Percentiles rank a stretch among this genome's conserved stretches.
Evolutionary conservation across 2,113 vertebrate genomes (phyloP).

Genomic region (Heterocephalus glaber): DNA sequence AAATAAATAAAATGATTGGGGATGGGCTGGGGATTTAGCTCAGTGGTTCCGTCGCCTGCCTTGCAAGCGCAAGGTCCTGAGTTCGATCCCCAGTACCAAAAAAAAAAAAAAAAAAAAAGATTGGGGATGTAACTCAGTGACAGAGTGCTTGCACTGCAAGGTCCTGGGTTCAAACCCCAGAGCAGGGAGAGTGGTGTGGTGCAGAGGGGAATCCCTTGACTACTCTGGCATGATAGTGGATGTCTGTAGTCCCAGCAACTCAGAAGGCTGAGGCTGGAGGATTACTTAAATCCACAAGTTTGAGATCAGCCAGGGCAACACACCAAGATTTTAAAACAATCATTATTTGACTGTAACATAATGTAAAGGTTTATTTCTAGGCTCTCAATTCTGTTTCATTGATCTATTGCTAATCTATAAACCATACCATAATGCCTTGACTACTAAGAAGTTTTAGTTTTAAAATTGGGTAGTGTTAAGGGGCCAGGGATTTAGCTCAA

Average conservation of each 20-base stretch:
- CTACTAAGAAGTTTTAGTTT: not conserved
- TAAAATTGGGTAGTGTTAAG: not conserved
- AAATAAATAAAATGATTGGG: not conserved
- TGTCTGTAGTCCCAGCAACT: not conserved
- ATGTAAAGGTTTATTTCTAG: conserved; percentile 25
- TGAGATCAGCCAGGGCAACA: not conserved
- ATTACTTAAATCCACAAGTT: not conserved
- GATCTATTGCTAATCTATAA: not conserved
- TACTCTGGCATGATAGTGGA: not conserved
- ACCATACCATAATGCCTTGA: not conserved
- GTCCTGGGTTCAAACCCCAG: not conserved
- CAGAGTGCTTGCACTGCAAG: not conserved
- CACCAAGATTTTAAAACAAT: not conserved
- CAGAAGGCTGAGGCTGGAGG: not conserved
- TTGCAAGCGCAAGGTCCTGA: too few species aligned
- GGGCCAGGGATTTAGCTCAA: too few species aligned
- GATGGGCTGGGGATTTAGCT: too few species aligned
- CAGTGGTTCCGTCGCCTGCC: too few species aligned
- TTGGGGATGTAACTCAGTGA: not conserved
- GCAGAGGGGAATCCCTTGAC: not conserved
- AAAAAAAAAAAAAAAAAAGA: too few species aligned
- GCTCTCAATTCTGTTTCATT: not conserved
- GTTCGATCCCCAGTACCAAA: too few species aligned
- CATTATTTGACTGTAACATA: not conserved
- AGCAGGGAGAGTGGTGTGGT: not conserved